Conservation (phyloP, 2,797 vertebrate species). For the Buphagus erythrorhynchus region DNA sequence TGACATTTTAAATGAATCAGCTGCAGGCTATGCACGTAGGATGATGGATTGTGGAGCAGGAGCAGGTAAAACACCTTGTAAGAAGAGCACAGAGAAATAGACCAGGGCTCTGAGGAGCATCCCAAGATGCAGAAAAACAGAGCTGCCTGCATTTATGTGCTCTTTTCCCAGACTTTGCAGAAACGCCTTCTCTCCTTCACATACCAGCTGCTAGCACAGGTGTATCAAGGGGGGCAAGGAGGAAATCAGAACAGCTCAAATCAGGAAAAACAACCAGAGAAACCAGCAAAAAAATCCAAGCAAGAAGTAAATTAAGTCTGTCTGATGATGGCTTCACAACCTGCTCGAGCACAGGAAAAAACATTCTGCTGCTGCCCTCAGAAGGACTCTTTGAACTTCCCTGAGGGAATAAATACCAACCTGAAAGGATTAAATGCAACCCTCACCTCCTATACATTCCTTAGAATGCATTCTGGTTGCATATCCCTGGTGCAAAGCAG, state of each 20-base stretch:
- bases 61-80: not conserved
- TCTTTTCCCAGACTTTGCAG: accelerated
- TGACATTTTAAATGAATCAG: slow-evolving; percentile 46
- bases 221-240: not conserved
- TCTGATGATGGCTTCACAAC: not conserved
- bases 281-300: accelerated
- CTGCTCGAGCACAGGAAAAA: accelerated
- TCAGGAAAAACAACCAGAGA: not conserved
- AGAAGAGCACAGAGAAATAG: not conserved
- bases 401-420: not conserved
- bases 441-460: not conserved
- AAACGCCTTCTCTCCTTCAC: accelerated
- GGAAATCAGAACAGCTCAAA: not conserved
- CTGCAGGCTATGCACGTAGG: not conserved
- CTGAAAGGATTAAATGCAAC: not conserved
- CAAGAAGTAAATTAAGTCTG: not conserved
- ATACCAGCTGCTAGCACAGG: not conserved
- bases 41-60: not conserved
- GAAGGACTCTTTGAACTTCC: not conserved
- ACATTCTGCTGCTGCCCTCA: accelerated
- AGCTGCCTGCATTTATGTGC: accelerated
- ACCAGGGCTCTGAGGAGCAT: not conserved
- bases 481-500: not conserved
- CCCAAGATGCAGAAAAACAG: not conserved
- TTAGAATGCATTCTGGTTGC: not conserved